These are phyloP conservation scores for Drosophila fulvimacula DNA, from an alignment of 2,888 invertebrate genomes.

Conservation along the genomic window DNA sequence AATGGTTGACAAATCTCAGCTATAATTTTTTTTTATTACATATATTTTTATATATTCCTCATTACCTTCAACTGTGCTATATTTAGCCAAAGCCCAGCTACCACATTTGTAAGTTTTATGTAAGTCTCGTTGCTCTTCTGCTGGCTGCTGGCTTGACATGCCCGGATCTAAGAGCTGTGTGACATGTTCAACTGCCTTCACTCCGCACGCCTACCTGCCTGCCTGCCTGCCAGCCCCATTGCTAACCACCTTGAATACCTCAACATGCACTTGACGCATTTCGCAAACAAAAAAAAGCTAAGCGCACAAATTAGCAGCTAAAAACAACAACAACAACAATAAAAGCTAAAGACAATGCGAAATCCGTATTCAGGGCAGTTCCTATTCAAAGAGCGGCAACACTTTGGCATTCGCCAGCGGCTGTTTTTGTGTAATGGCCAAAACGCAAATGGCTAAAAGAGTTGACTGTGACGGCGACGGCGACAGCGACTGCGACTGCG, in stretches of 20 bases:
- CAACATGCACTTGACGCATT: constrained; percentile 53
- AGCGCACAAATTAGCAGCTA: constrained; percentile 68
- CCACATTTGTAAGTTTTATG: not conserved
- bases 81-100: not conserved
- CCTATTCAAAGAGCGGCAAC: constrained; percentile 66
- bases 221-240: not conserved
- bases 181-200: constrained; percentile 31
- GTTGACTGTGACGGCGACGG: constrained; percentile 15
- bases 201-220: not conserved
- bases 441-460: constrained; percentile 72
- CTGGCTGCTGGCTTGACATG: constrained; percentile 25
- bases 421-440: constrained; percentile 73
- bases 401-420: constrained; percentile 73
- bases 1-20: no score
- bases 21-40: not conserved
- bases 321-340: constrained; percentile 7
- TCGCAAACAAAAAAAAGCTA: constrained; percentile 44
- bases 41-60: not conserved
- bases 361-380: constrained; percentile 80
- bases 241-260: constrained; percentile 18
- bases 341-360: constrained; percentile 58
- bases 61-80: not conserved
- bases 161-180: constrained; percentile 44
- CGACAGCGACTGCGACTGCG: not conserved
- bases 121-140: constrained; percentile 1